phyloP scores from a whole-genome alignment of 2,113 vertebrate genomes.

The Pelusios castaneus region DNA sequence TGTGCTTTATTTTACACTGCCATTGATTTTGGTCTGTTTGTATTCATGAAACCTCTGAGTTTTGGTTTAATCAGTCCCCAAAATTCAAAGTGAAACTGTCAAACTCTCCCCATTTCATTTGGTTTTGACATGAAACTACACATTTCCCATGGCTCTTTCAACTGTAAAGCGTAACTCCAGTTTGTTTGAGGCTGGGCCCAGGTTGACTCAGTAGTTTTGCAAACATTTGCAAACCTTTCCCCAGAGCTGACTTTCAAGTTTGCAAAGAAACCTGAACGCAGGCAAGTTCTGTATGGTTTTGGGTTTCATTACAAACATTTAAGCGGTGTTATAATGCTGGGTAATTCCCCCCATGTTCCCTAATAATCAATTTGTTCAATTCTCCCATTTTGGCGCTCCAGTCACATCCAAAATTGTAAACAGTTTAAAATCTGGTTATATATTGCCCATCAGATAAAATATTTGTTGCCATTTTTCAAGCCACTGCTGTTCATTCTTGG shows the following conservation, averaged over 20 bases:
- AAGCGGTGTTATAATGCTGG: constrained; percentile 37
- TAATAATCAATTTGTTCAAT: constrained; percentile 27
- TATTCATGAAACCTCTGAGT: background rate
- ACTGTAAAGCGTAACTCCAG: constrained; percentile 6
- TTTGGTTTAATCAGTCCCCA: constrained; percentile 16
- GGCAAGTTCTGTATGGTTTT: constrained; percentile 47
- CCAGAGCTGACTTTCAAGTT: constrained; percentile 59
- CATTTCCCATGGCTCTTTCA: constrained; percentile 30
- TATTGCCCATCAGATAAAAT: background rate
- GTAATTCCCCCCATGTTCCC: constrained; percentile 14
- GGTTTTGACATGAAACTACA: constrained; percentile 46
- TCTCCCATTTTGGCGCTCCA: background rate
- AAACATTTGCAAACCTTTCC: constrained; percentile 62
- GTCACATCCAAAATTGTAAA: background rate
- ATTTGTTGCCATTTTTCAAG: background rate
- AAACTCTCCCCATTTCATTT: background rate
- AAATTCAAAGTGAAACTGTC: constrained; percentile 51
- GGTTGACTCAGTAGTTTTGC: constrained; percentile 48
- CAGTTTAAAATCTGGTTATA: background rate
- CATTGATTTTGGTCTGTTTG: background rate
- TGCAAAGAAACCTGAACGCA: constrained; percentile 52
- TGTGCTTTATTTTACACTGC: rapidly evolving
- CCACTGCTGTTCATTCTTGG: background rate
- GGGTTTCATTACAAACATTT: constrained; percentile 45
- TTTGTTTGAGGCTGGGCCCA: constrained; percentile 40